These are phyloP conservation scores for Falco novaeseelandiae DNA, from an alignment of 2,797 vertebrate species.

Conservation along the genomic window DNA sequence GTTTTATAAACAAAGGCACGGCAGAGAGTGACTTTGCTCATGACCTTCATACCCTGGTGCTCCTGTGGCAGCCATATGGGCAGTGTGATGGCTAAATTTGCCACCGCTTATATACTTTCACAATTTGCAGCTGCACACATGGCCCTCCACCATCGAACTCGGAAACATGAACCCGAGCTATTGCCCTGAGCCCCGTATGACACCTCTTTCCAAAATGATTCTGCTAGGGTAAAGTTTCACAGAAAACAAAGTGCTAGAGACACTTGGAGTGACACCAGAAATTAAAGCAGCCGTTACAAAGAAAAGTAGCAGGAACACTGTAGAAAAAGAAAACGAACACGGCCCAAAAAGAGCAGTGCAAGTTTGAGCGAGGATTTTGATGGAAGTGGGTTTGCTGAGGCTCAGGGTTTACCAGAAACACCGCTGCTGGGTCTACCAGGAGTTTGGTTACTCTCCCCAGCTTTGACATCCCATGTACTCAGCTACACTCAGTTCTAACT, in stretches of 20 bases:
- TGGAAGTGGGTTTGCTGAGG: not conserved
- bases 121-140: not conserved
- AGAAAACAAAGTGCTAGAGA: not conserved
- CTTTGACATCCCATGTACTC: not conserved
- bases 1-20: conserved; percentile 73
- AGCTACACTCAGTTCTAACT: not conserved
- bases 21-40: conserved; percentile 70
- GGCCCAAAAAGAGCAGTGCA: not conserved
- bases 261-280: not conserved
- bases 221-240: not conserved
- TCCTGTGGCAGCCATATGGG: conserved; percentile 52
- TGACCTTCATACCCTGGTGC: conserved; percentile 78
- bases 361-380: not conserved
- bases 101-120: not conserved
- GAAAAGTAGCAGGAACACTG: not conserved
- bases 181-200: not conserved
- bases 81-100: conserved; percentile 61
- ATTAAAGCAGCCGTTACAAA: not conserved
- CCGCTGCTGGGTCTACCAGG: too few relatives aligned
- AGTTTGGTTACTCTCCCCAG: not conserved
- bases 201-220: not conserved
- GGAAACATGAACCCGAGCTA: not conserved
- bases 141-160: not conserved
- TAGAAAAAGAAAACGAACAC: not conserved
- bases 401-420: not conserved